Base-by-base conservation (phyloP, 2,888 invertebrate species). In the Nebria salina region DNA sequence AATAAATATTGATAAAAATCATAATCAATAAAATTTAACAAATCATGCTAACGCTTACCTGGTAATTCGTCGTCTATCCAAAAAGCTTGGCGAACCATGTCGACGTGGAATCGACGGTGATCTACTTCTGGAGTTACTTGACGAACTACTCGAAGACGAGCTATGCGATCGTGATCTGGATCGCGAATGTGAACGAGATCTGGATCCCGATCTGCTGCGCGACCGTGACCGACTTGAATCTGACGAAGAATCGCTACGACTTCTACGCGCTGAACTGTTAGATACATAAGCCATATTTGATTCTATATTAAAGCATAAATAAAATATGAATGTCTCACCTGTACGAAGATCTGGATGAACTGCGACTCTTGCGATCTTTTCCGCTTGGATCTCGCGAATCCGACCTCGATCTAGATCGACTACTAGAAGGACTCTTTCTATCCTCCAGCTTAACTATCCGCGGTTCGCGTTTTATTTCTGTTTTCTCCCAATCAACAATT, bases 31-130 rank as follows among this genome's bases (percentile, higher is more conserved):
- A 41, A n/a, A 73, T 26, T 20, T 34, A 34, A 34, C 1, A 34
- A 34, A 34, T 34, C 34, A 54, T 54, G 54, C 54, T 11, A 11
- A 13, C 41, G 73, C 73, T 90, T 93, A 98, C 98, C 98, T 98
- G 85, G 98, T 98, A 86, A 98, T 98, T 85, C 98, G 93, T 82
- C 98, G 92, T 85, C 97, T 92, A 89, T 98, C 98, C 83, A 98
- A 91, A 90, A 98, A 98, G 89, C 97, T 97, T 25, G 98, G 98
- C 81, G 98, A 98, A 70, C 98, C 98, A 85, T 95, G 94, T 83
- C 98, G 93, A 81, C 98, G 91, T 76, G 98, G 97, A 88, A 98
- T 98, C 82, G 97, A 97, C n/a, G 94, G 95, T 82, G 96, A 95
- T 83, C 95, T 91, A 82, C 94, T 94, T 84, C 93, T 91, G 11